These are phyloP conservation scores for Tetragnatha montana DNA, from an alignment of 2,888 invertebrate species.

Conservation along the genomic window DNA sequence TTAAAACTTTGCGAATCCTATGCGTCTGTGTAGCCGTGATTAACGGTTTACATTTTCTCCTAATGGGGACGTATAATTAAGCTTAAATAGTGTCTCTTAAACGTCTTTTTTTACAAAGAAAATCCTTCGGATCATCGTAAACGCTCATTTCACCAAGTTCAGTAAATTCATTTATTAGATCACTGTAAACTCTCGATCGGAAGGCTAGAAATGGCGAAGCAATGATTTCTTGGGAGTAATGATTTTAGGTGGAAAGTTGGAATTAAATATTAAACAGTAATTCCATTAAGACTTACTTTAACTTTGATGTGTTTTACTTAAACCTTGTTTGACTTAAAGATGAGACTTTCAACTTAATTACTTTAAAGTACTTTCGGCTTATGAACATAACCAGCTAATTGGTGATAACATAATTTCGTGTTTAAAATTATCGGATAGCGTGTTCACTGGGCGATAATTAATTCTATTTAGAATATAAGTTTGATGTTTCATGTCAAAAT, in stretches of 20 bases:
- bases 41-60: constrained; percentile 11
- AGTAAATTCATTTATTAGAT: not conserved
- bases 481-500: no score
- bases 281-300: not conserved
- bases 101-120: constrained; percentile 15
- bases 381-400: no score
- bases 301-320: not conserved
- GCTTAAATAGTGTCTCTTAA: constrained; percentile 10
- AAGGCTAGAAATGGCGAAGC: not conserved
- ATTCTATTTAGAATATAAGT: no score
- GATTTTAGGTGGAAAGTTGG: not conserved
- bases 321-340: not conserved
- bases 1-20: constrained; percentile 7
- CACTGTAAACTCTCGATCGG: not conserved
- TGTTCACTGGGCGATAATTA: no score
- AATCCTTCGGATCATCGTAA: not conserved
- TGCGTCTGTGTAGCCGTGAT: constrained; percentile 12
- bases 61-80: constrained; percentile 24
- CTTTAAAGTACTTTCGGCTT: not conserved
- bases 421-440: no score
- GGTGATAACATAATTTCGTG: no score
- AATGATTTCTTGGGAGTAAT: not conserved
- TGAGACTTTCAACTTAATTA: not conserved
- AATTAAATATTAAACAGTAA: not conserved
- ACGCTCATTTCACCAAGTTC: not conserved